Evolutionary conservation across 1,140 invertebrate genomes (phyloP).

Genomic region (Dufourea novaeangliae): DNA sequence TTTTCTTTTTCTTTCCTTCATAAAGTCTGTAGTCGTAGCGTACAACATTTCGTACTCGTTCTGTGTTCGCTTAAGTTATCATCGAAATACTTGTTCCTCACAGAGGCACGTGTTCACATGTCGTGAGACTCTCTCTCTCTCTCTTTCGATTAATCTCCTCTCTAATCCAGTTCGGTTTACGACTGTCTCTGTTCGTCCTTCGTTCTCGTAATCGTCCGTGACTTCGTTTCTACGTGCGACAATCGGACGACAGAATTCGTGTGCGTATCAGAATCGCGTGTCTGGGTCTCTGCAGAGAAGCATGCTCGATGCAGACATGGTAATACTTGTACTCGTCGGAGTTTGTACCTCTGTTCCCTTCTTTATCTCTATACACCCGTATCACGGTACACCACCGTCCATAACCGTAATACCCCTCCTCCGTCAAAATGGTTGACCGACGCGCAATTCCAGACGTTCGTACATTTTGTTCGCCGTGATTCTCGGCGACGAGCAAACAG

Average conservation of each 20-base stretch:
- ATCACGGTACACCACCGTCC: too few species aligned
- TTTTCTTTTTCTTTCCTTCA: not conserved
- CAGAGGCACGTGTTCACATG: slow-evolving; percentile 19
- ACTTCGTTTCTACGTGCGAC: not conserved
- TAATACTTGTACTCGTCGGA: slow-evolving; percentile 30
- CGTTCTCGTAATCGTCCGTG: not conserved
- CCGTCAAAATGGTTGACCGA: not conserved
- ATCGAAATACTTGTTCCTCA: slow-evolving; percentile 36
- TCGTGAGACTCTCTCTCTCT: slow-evolving; percentile 31
- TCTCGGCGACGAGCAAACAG: not conserved
- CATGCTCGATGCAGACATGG: not conserved
- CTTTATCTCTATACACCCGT: not conserved
- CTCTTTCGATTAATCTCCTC: not conserved
- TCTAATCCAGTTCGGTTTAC: not conserved
- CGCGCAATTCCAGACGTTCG: not conserved
- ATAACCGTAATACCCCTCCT: not conserved
- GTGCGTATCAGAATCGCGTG: not conserved
- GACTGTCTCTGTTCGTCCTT: not conserved
- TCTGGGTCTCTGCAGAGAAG: slow-evolving; percentile 1
- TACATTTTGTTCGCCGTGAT: not conserved
- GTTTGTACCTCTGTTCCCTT: not conserved
- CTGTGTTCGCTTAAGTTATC: slow-evolving; percentile 35
- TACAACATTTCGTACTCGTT: slow-evolving; percentile 9
- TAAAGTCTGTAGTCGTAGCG: slow-evolving; percentile 2
- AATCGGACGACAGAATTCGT: not conserved